Base-by-base conservation (phyloP, 2,888 invertebrate genomes). In the Lithophane ornitopus region DNA sequence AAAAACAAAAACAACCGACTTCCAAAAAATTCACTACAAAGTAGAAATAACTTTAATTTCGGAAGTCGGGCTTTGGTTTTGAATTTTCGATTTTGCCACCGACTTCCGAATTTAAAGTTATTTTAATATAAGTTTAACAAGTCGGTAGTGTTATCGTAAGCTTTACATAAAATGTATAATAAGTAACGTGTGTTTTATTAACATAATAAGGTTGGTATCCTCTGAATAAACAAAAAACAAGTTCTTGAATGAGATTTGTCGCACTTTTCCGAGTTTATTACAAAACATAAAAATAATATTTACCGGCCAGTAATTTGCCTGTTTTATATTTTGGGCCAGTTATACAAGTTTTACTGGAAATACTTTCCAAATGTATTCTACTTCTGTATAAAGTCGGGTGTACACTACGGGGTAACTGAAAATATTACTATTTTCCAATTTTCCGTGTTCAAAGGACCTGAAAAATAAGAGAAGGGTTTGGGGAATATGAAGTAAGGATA, bases 221-320 rank as follows among this genome's bases (percentile, higher is more conserved):
- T 62, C n/a, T 4, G 3, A 3, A 52, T n/a, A n/a, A 67, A 52
- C 3, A 34, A 67, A 52, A n/a, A n/a, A n/a, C 44, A 26, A 26
- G 67, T 12, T 68, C n/a, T n/a, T 54, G n/a, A 68, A 39, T 68
- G 39, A 54, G 19, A 54, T 11, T 19, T 39, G n/a, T 67, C 67
- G n/a, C 67, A 54, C 67, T 54, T 16, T 34, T 6, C 34, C 52
- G 34, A 16, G 16, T 67, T 34, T 67, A n/a, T 67, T 16, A 9
- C n/a, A 54, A 26, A 54, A 41, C 54, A 54, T 54, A 54, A 68
- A 67, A 6, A 67, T 67, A 54, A 54, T 26, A 41, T 56, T 54
- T 7, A 12, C 41, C 4, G 4, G 19, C 41, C 22, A 41, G 19
- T 54, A 34, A 34, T 34, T 34, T 56, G 41, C 68, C 68, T 68